phyloP scores from a whole-genome alignment of 1,140 invertebrate species.

The Argopecten irradians region DNA sequence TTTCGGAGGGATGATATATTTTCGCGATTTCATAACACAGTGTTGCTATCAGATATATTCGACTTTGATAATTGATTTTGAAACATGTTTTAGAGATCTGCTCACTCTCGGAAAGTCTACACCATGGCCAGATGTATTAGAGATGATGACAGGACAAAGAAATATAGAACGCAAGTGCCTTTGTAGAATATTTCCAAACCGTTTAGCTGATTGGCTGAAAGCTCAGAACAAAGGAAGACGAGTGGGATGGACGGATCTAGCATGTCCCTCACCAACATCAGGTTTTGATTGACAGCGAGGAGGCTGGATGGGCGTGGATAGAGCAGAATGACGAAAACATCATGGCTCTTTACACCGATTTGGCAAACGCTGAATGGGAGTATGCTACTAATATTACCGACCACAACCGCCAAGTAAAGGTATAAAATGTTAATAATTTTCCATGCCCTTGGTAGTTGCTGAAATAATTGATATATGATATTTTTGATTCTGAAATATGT shows the following conservation, averaged over 20 bases:
- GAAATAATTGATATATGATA: no score
- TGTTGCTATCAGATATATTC: no score
- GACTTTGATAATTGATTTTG: no score
- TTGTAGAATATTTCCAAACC: slow-evolving; percentile 77
- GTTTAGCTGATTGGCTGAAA: slow-evolving; percentile 85
- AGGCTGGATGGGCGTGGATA: background rate
- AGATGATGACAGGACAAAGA: slow-evolving; percentile 86
- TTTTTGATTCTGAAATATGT: no score
- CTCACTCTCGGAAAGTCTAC: slow-evolving; percentile 86
- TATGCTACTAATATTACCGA: slow-evolving; percentile 5
- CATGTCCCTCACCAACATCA: background rate
- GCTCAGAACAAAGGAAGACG: slow-evolving; percentile 72
- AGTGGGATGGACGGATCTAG: slow-evolving; percentile 52
- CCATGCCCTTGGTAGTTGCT: no score
- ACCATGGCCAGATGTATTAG: slow-evolving; percentile 89
- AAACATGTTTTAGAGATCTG: slow-evolving; percentile 82
- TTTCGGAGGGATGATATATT: no score
- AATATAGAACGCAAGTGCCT: slow-evolving; percentile 84
- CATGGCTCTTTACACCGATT: background rate
- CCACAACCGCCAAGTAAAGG: background rate
- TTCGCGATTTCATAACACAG: no score
- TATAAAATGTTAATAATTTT: no score
- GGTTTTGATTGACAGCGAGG: background rate
- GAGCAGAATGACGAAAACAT: background rate
- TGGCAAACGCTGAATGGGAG: background rate